Percentiles rank a stretch among this genome's conserved stretches.
phyloP scores from a whole-genome alignment of 2,797 vertebrate species.

The Syngnathus rostellatus region DNA sequence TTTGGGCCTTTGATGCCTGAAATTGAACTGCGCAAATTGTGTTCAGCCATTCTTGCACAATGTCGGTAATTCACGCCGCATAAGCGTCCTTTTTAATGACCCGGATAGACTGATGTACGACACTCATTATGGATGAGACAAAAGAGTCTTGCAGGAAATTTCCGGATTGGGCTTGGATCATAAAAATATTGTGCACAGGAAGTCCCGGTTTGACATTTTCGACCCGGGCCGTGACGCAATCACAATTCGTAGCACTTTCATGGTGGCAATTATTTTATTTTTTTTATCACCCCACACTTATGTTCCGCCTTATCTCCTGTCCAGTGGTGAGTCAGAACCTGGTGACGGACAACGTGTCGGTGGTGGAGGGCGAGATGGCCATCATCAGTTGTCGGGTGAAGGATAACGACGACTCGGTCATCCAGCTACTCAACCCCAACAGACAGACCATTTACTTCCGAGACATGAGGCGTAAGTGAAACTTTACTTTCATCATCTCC shows the following conservation, averaged over 20 bases:
- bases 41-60: slow-evolving; percentile 3
- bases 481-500: background rate
- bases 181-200: background rate
- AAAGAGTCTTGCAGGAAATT: background rate
- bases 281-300: background rate
- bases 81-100: background rate
- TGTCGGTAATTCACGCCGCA: slow-evolving; percentile 3
- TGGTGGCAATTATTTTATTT: too few species aligned
- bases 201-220: too few species aligned
- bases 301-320: background rate
- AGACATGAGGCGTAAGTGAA: slow-evolving; percentile 87
- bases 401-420: slow-evolving; percentile 96
- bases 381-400: slow-evolving; percentile 97
- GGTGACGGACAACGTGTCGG: slow-evolving; percentile 87
- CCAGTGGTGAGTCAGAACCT: slow-evolving; percentile 75
- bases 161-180: too few species aligned
- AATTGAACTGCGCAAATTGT: slow-evolving; percentile 2
- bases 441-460: slow-evolving; percentile 97
- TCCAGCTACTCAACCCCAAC: slow-evolving; percentile 97
- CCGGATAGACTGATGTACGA: background rate
- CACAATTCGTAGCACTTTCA: too few species aligned
- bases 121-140: background rate
- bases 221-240: too few species aligned
- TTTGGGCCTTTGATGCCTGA: slow-evolving; percentile 5
- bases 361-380: slow-evolving; percentile 90